Base-by-base conservation (phyloP, 2,113 vertebrate genomes). In the Dipodomys ordii region DNA sequence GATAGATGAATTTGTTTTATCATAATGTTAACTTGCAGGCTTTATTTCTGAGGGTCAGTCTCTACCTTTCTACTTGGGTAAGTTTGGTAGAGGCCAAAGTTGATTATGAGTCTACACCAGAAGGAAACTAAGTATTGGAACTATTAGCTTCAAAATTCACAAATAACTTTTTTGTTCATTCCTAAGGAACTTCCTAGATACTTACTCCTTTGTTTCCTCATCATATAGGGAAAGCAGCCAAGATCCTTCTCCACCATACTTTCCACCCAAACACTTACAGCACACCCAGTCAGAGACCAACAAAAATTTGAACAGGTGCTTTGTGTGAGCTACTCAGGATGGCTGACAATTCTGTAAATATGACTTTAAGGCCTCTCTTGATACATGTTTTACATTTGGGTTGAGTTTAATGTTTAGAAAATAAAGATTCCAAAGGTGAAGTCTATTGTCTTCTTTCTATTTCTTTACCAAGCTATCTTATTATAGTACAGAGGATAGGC, bases 321-420 rank as follows among this genome's bases (percentile, higher is more conserved):
- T 69, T 27, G 3, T 87, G 80, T 86, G 78, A 95, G 53, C 65
- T 76, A 85, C 57, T 57, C 44, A 11, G 30, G 20, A 76, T 39
- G 10, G 11, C 28, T 68, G 60, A 16, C 28, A 28, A 57, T 83
- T 15, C 22, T 64, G 7, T 67, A 92, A 83, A 68, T 5, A 25
- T 88, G 32, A 91, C 16, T 93, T 92, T 65, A 62, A 74, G 57
- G 7, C 4, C 46, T 69, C 79, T 39, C 9, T 88, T 78, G 23
- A 81, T 28, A 16, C 15, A 68, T 85, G 91, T 39, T 86, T 60
- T 77, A 68, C 13, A 88, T 86, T 87, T 73, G n/a, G n/a, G n/a
- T 72, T 97, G 78, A 86, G 46, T 78, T 87, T 28, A 93, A 60
- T 90, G 60, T 84, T 94, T 82, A 82, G 13, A 88, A 94, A 83